phyloP scores from a whole-genome alignment of 2,888 invertebrate species.

The Mellilla xanthometata region DNA sequence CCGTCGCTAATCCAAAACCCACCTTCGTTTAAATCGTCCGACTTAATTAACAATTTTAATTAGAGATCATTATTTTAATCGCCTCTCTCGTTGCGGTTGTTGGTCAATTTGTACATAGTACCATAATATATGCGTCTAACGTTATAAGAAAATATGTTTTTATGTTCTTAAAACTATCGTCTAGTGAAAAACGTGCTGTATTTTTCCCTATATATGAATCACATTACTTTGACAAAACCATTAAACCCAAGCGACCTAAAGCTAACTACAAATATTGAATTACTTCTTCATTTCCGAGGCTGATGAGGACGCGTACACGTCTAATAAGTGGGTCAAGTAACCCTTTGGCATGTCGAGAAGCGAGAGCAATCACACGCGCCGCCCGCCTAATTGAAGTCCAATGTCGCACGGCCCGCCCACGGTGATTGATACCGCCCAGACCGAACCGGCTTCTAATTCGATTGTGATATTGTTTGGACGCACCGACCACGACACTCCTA shows the following conservation, averaged over 20 bases:
- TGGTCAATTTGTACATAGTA: slow-evolving; percentile 49
- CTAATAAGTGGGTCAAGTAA: slow-evolving; percentile 79
- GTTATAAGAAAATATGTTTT: slow-evolving; percentile 33
- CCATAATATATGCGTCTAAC: slow-evolving; percentile 35
- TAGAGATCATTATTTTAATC: slow-evolving; percentile 60
- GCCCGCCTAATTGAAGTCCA: slow-evolving; percentile 82
- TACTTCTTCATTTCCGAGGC: slow-evolving; percentile 51
- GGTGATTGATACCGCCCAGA: slow-evolving; percentile 78
- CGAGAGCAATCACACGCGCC: slow-evolving; percentile 76
- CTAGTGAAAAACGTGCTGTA: no score
- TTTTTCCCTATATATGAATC: no score
- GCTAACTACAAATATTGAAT: slow-evolving; percentile 53
- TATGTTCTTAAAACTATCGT: no score
- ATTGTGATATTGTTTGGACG: slow-evolving; percentile 74
- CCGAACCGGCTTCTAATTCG: slow-evolving; percentile 70
- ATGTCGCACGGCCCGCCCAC: slow-evolving; percentile 78
- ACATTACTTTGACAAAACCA: slow-evolving; percentile 28
- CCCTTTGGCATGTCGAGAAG: slow-evolving; percentile 71
- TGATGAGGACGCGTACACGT: slow-evolving; percentile 55
- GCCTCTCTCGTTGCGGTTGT: slow-evolving; percentile 55
- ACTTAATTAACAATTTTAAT: slow-evolving; percentile 63
- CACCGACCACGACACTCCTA: slow-evolving; percentile 56
- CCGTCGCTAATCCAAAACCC: slow-evolving; percentile 28
- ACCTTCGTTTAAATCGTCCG: slow-evolving; percentile 42
- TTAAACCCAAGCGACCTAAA: slow-evolving; percentile 10